A percentile compares a stretch with the other conserved stretches of the same genome.
These are phyloP conservation scores for Periophthalmodon schlosseri DNA, from an alignment of 2,113 vertebrate species.

Conservation along the genomic window DNA sequence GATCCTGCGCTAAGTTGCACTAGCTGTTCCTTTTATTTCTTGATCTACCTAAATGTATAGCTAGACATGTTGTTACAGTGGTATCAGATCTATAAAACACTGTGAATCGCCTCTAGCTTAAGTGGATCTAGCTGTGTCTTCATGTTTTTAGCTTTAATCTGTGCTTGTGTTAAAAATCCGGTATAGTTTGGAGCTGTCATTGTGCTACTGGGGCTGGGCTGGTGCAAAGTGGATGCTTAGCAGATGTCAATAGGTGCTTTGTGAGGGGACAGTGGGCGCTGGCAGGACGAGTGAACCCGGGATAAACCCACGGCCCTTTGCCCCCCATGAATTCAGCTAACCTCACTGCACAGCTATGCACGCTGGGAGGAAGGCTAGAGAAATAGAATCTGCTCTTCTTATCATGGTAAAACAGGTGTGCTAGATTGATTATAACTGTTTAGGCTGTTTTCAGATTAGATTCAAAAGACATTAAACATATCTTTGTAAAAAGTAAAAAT, in stretches of 20 bases:
- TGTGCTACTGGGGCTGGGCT: constrained; percentile 53
- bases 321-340: constrained; percentile 5
- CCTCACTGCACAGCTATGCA: background rate
- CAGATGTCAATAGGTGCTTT: constrained; percentile 64
- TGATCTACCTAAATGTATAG: background rate
- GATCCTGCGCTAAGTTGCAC: background rate
- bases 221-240: constrained; percentile 60
- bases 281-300: constrained; percentile 20
- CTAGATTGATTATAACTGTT: too few relatives aligned
- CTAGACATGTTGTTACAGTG: background rate
- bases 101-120: background rate
- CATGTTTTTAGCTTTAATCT: background rate
- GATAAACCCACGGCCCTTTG: constrained; percentile 31
- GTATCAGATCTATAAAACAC: background rate
- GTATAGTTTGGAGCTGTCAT: constrained; percentile 60
- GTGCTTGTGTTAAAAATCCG: background rate
- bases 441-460: background rate
- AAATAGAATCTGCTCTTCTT: background rate
- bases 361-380: too few relatives aligned
- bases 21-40: background rate
- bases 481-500: too few relatives aligned
- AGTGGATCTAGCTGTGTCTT: background rate
- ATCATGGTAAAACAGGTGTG: background rate
- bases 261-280: constrained; percentile 59
- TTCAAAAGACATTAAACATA: too few relatives aligned